Percentiles rank a stretch among this genome's conserved stretches.
Evolutionary conservation across 2,113 vertebrate species (phyloP).

Genomic region (Hippopotamus amphibius): DNA sequence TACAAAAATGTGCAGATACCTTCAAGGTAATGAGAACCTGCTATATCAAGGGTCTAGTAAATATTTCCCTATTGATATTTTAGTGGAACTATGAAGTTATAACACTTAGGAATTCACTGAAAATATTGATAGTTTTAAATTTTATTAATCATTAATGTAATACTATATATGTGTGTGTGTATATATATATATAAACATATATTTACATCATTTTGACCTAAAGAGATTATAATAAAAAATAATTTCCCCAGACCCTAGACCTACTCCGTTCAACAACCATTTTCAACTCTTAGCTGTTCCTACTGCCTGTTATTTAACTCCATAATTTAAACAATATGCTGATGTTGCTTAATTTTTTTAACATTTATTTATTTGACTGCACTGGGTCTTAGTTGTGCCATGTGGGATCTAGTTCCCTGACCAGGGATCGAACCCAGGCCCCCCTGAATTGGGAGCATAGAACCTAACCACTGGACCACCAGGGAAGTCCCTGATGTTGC

Average conservation of each 20-base stretch:
- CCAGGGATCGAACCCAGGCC: too few species aligned
- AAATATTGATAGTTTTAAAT: neutral
- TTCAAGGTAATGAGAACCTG: neutral
- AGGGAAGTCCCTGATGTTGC: neutral
- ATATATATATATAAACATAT: neutral
- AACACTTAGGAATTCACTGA: neutral
- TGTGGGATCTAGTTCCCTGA: too few species aligned
- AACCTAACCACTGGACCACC: too few species aligned
- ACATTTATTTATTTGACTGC: too few species aligned
- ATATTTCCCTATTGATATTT: slow-evolving; percentile 4
- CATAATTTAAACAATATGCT: neutral
- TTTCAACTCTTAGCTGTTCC: neutral
- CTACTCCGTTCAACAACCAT: neutral
- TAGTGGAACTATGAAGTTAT: neutral
- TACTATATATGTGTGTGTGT: neutral
- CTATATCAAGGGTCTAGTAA: neutral
- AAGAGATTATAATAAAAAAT: neutral
- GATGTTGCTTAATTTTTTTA: neutral
- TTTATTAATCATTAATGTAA: neutral
- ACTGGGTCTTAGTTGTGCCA: too few species aligned
- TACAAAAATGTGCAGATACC: neutral
- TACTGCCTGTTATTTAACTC: neutral
- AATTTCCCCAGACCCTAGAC: neutral
- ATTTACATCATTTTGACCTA: neutral
- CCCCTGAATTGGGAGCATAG: too few species aligned